A percentile compares a stretch with the other conserved stretches of the same genome.
Evolutionary conservation across 2,888 invertebrate genomes (phyloP).

Genomic region (Athripsodes cinereus): DNA sequence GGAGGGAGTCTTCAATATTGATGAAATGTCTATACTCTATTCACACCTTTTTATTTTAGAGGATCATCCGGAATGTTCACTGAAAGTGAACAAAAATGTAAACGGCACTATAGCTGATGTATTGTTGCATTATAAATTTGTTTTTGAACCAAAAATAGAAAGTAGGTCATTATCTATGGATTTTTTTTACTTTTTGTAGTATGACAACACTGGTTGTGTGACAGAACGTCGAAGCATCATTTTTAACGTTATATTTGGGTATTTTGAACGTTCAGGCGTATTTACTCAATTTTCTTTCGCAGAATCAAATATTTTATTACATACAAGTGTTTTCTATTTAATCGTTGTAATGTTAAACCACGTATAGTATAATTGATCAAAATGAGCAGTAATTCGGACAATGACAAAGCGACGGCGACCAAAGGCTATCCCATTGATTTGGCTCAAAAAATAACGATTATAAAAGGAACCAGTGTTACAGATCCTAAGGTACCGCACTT

Average conservation of each 20-base stretch:
- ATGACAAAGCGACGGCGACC: conserved; percentile 49
- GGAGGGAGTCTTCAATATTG: too few relatives aligned
- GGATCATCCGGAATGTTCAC: too few relatives aligned
- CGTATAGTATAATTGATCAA: conserved; percentile 23
- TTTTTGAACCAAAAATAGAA: background rate
- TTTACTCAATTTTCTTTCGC: background rate
- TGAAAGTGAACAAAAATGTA: too few relatives aligned
- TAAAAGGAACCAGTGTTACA: conserved; percentile 43
- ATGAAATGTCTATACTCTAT: too few relatives aligned
- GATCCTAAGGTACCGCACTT: conserved; percentile 49
- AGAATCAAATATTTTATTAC: background rate
- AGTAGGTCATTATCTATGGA: background rate
- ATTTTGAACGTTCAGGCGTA: conserved; percentile 1
- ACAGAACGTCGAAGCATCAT: conserved; percentile 3
- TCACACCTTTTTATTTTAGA: too few relatives aligned
- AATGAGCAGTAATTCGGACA: conserved; percentile 49
- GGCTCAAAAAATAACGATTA: conserved; percentile 49
- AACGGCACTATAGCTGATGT: too few relatives aligned
- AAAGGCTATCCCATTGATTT: conserved; percentile 54
- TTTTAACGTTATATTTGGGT: conserved; percentile 5
- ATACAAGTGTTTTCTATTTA: background rate
- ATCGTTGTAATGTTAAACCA: background rate
- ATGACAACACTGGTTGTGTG: background rate
- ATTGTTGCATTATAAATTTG: background rate
- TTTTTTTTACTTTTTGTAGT: background rate